Conservation (phyloP, 2,113 vertebrate genomes). For the Tylochromis polylepis region DNA sequence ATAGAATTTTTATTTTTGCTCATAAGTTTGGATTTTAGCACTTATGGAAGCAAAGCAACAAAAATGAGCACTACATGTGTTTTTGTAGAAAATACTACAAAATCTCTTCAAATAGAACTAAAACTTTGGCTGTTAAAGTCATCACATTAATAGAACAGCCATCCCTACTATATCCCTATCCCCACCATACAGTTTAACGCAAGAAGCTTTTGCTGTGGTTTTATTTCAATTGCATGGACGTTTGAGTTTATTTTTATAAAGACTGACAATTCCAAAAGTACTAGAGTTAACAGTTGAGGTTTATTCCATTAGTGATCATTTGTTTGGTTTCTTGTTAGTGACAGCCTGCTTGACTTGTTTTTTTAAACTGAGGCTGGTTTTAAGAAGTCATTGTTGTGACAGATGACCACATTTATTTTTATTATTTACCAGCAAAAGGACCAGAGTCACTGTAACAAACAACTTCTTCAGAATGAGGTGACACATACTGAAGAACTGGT, state of each 20-base stretch:
- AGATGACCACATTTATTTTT: neutral
- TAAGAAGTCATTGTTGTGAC: neutral
- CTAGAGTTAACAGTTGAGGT: neutral
- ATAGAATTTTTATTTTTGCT: neutral
- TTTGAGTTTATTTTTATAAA: conserved; percentile 3
- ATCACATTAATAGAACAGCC: neutral
- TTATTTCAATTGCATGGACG: neutral
- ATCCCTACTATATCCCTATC: neutral
- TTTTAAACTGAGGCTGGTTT: neutral
- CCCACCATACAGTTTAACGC: neutral
- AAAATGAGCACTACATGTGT: neutral
- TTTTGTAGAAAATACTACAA: neutral
- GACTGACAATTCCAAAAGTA: neutral
- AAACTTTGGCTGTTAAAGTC: neutral
- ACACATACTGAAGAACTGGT: neutral
- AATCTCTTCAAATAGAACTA: neutral
- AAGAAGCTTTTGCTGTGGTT: neutral
- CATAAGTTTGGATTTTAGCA: neutral
- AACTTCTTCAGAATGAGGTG: neutral
- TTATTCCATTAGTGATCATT: neutral
- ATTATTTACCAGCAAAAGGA: conserved; percentile 23
- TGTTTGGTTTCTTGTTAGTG: neutral
- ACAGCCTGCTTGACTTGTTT: neutral
- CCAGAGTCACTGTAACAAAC: conserved; percentile 6
- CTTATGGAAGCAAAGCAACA: neutral